A percentile compares a stretch with the other conserved stretches of the same genome.
Conservation (phyloP, 2,888 invertebrate species). For the Melipona bicolor region DNA sequence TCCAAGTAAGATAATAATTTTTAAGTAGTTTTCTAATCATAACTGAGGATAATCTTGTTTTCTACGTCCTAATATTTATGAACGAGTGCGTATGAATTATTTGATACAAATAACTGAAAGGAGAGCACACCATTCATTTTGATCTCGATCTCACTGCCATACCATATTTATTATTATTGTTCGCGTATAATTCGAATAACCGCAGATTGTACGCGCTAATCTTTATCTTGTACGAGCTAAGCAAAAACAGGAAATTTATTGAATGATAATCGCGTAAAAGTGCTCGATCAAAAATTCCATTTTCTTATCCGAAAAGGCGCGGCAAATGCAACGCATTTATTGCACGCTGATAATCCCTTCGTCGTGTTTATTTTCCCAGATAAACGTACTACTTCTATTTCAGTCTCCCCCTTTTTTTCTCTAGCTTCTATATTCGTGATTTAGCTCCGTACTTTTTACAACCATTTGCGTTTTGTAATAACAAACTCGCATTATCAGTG, state of each 20-base stretch:
- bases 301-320: slow-evolving; percentile 25
- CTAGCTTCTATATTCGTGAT: neutral
- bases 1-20: too few relatives aligned
- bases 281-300: slow-evolving; percentile 14
- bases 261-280: slow-evolving; percentile 9
- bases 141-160: slow-evolving; percentile 5
- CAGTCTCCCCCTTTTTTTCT: too few relatives aligned
- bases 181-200: neutral
- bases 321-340: slow-evolving; percentile 10
- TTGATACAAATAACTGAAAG: neutral
- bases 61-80: too few relatives aligned
- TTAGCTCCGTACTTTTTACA: neutral
- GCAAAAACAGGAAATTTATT: slow-evolving; percentile 4
- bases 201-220: neutral
- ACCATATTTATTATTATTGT: neutral
- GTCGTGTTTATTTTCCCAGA: slow-evolving; percentile 14
- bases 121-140: neutral
- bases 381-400: slow-evolving; percentile 1
- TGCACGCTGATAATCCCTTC: slow-evolving; percentile 27
- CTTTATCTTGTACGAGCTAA: slow-evolving; percentile 5
- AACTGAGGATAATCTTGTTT: too few relatives aligned
- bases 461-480: neutral
- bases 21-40: too few relatives aligned
- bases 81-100: too few relatives aligned
- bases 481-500: neutral